Percentiles rank a stretch among this genome's conserved stretches.
phyloP scores from a whole-genome alignment of 2,888 invertebrate genomes.

The Arge pagana region DNA sequence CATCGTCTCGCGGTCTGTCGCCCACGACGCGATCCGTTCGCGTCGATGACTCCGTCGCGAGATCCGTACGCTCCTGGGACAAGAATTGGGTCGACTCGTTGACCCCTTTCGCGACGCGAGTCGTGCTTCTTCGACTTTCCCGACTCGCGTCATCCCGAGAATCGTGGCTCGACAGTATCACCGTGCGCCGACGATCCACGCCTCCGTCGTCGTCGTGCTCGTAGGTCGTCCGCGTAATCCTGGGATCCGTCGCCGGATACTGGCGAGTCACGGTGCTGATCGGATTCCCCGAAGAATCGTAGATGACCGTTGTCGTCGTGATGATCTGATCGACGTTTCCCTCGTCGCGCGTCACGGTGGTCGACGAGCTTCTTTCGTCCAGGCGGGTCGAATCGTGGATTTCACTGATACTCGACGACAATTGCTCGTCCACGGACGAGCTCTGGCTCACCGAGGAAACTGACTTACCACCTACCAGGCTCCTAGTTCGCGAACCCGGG shows the following conservation, averaged over 20 bases:
- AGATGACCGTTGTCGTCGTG: slow-evolving; percentile 5
- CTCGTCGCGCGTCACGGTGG: slow-evolving; percentile 4
- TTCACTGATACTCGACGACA: slow-evolving; percentile 6
- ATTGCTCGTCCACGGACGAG: slow-evolving; percentile 5
- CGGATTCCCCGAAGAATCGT: slow-evolving; percentile 33
- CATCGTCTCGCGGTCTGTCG: slow-evolving; percentile 43
- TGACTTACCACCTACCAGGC: not conserved
- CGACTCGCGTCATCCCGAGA: no score
- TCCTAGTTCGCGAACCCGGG: no score
- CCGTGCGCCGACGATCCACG: no score
- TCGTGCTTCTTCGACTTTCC: slow-evolving; percentile 33
- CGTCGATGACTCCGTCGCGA: slow-evolving; percentile 38
- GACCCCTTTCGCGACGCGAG: slow-evolving; percentile 30
- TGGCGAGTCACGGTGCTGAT: slow-evolving; percentile 17
- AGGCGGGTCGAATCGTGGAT: slow-evolving; percentile 29
- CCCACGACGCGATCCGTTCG: slow-evolving; percentile 58
- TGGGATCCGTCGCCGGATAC: no score
- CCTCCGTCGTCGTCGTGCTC: no score
- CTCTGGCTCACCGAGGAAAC: not conserved
- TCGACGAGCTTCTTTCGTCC: slow-evolving; percentile 35
- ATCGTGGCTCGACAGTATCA: no score
- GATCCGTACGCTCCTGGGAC: slow-evolving; percentile 30
- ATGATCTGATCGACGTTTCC: slow-evolving; percentile 3
- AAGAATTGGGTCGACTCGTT: slow-evolving; percentile 35
- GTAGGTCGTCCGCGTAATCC: no score